Evolutionary conservation across 2,888 invertebrate genomes (phyloP), one percentile per base, ranked within the genome.

Genomic region (Osmoderma eremita): DNA sequence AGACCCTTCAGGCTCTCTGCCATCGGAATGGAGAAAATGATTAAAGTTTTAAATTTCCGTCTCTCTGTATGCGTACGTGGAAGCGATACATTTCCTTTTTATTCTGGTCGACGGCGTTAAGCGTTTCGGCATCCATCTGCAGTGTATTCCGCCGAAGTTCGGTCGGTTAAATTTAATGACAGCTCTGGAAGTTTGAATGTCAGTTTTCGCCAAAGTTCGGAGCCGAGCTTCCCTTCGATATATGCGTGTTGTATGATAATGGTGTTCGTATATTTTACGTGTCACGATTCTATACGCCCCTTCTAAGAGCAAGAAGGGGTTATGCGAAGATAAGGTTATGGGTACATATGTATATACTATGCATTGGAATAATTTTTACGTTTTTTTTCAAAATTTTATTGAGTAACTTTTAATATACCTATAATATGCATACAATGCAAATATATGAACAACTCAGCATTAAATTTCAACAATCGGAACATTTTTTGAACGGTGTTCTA

Each of bases 31-130:
- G 58, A 56, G 41, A 45, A 61, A 61, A 61, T 45, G 24, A 61
- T 61, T 61, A 61, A 61, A 61, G 42, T 61, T 61, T 36, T 45
- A 61, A 48, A 30, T 48, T 30, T 17, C 58, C 10, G 22, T 61
- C 30, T 30, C 30, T 30, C 3, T 10, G 30, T 3, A 10, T 4
- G 30, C 1, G 30, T 30, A 10, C 45, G 58, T 45, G 58, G 58
- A 61, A 48, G 58, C 17, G 45, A 61, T 61, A 42, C 45, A 36
- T 61, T 45, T 36, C 45, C 24, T 61, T 42, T 61, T 45, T 61
- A 30, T 61, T 61, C 22, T 24, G 58, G 45, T 3, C 13, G 56
- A 2, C 18, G 48, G 30, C 45, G 58, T 45, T 61, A 61, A 38
- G 38, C 38, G 30, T 61, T 61, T 56, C 30, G 58, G 45, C 45